Conservation (phyloP, 2,888 invertebrate species). For the Hesperia comma region DNA sequence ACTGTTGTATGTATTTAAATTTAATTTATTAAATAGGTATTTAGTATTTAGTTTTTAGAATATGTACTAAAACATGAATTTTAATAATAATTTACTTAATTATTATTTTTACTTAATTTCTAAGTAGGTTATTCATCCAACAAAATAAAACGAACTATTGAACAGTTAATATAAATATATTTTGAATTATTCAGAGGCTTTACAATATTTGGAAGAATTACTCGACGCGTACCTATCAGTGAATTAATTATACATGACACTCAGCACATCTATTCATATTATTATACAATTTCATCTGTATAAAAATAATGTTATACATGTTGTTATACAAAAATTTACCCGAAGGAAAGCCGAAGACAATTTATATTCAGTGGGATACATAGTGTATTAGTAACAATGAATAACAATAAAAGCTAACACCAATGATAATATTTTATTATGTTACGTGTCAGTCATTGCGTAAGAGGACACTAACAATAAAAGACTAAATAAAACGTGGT, state of each 20-base stretch:
- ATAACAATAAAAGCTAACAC: slow-evolving; percentile 56
- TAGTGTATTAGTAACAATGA: slow-evolving; percentile 49
- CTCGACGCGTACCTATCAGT: slow-evolving; percentile 59
- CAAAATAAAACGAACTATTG: slow-evolving; percentile 76
- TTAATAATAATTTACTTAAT: no score
- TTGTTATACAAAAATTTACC: slow-evolving; percentile 47
- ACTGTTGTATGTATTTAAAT: no score
- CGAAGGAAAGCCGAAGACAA: slow-evolving; percentile 32
- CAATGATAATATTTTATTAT: slow-evolving; percentile 42
- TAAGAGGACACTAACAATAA: slow-evolving; percentile 44
- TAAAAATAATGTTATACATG: slow-evolving; percentile 66
- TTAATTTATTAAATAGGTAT: no score
- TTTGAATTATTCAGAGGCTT: slow-evolving; percentile 84
- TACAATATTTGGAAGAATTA: slow-evolving; percentile 83
- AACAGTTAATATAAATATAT: slow-evolving; percentile 85
- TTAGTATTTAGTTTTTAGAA: no score
- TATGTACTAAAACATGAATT: no score
- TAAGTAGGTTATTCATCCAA: no score
- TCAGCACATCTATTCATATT: slow-evolving; percentile 54
- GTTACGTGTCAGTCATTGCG: slow-evolving; percentile 45
- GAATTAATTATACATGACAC: slow-evolving; percentile 52
- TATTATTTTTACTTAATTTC: no score
- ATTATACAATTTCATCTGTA: slow-evolving; percentile 52
- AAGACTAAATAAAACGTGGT: slow-evolving; percentile 47
- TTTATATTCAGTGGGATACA: slow-evolving; percentile 41